Percentiles rank a stretch among this genome's conserved stretches.
Conservation (phyloP, 2,888 invertebrate species). For the Xestia c-nigrum region DNA sequence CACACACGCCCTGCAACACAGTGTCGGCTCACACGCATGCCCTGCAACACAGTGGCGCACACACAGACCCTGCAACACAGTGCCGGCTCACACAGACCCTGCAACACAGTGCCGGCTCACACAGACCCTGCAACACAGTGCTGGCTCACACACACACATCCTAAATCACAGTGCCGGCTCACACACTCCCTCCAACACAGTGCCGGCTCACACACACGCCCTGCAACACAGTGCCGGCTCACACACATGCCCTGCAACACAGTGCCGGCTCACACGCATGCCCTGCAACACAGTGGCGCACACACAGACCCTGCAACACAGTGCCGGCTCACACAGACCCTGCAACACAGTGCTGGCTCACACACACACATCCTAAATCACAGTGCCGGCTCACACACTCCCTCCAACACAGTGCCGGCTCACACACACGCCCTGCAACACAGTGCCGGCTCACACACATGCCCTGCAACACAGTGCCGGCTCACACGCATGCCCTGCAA, state of each 20-base stretch:
- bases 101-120: background rate
- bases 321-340: background rate
- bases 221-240: conserved; percentile 56
- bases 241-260: background rate
- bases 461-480: too few species aligned
- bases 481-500: conserved; percentile 93
- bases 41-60: background rate
- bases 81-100: background rate
- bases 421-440: too few species aligned
- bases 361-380: conserved; percentile 83
- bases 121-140: background rate
- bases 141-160: background rate
- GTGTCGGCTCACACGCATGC: background rate
- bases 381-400: conserved; percentile 96
- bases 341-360: background rate
- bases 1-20: conserved; percentile 14
- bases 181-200: background rate
- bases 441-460: conserved; percentile 79
- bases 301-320: background rate
- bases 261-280: background rate
- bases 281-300: background rate
- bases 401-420: conserved; percentile 95
- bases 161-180: background rate
- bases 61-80: background rate
- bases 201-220: conserved; percentile 82